These are phyloP conservation scores for Pseudachorutes palmiensis DNA, from an alignment of 1,140 invertebrate species.

Conservation along the genomic window DNA sequence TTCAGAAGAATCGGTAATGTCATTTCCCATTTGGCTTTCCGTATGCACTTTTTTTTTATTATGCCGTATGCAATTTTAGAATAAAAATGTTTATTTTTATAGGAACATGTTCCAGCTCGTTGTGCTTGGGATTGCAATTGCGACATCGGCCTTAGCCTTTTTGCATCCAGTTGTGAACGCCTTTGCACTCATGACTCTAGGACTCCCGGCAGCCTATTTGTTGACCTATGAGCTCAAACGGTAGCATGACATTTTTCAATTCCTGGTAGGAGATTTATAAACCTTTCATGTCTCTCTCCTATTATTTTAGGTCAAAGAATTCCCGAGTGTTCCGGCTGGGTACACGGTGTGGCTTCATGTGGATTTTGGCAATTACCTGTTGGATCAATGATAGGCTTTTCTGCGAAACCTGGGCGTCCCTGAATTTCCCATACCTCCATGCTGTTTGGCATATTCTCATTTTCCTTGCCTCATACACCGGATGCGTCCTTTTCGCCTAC, in stretches of 20 bases:
- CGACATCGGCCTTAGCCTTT: constrained; percentile 57
- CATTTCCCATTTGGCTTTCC: no score
- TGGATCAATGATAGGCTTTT: constrained; percentile 70
- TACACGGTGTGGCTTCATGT: constrained; percentile 49
- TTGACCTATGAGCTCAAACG: constrained; percentile 57
- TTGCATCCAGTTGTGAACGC: constrained; percentile 67
- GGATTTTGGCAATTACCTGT: constrained; percentile 59
- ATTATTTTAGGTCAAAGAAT: constrained; percentile 22
- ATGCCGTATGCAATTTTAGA: no score
- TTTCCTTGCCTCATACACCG: constrained; percentile 56
- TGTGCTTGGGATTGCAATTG: constrained; percentile 46
- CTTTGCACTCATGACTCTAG: constrained; percentile 67
- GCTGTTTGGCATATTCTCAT: constrained; percentile 72
- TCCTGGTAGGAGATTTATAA: background rate
- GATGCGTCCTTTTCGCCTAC: constrained; percentile 65
- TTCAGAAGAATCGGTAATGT: constrained; percentile 52
- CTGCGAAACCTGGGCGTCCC: constrained; percentile 63
- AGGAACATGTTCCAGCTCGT: constrained; percentile 27
- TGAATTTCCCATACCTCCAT: constrained; percentile 70
- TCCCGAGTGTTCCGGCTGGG: constrained; percentile 21
- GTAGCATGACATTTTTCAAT: constrained; percentile 43
- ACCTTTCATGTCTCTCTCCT: no score
- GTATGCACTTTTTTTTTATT: no score
- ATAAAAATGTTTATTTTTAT: no score
- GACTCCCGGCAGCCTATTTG: constrained; percentile 57